Percentiles rank a stretch among this genome's conserved stretches.
phyloP scores from a whole-genome alignment of 1,140 invertebrate genomes.

The Heliconius eleuchia region DNA sequence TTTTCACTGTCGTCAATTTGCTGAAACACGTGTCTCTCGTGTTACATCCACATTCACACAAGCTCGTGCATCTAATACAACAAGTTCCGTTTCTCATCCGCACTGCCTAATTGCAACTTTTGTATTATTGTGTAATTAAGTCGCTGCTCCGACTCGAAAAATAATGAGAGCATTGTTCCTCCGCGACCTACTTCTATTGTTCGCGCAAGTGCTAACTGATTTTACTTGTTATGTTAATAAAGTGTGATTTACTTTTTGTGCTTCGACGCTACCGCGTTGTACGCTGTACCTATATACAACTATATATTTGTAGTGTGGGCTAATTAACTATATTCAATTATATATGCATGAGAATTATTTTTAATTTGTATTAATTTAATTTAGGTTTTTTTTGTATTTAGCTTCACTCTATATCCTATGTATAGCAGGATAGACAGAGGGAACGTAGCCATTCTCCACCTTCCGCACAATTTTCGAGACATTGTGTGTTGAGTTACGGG shows the following conservation, averaged over 20 bases:
- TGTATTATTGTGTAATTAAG: conserved; percentile 29
- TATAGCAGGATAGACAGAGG: too few species aligned
- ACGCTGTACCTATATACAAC: neutral
- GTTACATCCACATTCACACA: neutral
- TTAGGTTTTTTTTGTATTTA: too few species aligned
- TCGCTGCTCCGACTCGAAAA: conserved; percentile 22
- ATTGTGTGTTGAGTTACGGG: neutral
- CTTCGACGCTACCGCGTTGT: neutral
- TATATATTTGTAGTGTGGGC: too few species aligned
- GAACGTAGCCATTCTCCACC: neutral
- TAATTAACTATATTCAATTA: too few species aligned
- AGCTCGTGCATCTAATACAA: neutral
- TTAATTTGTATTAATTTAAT: too few species aligned
- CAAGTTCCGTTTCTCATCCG: neutral
- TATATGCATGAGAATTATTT: too few species aligned
- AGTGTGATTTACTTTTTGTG: neutral
- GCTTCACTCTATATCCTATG: too few species aligned
- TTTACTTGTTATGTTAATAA: conserved; percentile 19
- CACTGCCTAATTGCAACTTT: conserved; percentile 15
- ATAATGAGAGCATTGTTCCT: conserved; percentile 24
- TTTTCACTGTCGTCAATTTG: too few species aligned
- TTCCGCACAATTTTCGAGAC: neutral
- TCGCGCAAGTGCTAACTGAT: conserved; percentile 11
- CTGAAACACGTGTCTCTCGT: too few species aligned
- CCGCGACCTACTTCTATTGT: conserved; percentile 24